Conservation (phyloP, 2,113 vertebrate species). For the Pseudopodoces humilis region DNA sequence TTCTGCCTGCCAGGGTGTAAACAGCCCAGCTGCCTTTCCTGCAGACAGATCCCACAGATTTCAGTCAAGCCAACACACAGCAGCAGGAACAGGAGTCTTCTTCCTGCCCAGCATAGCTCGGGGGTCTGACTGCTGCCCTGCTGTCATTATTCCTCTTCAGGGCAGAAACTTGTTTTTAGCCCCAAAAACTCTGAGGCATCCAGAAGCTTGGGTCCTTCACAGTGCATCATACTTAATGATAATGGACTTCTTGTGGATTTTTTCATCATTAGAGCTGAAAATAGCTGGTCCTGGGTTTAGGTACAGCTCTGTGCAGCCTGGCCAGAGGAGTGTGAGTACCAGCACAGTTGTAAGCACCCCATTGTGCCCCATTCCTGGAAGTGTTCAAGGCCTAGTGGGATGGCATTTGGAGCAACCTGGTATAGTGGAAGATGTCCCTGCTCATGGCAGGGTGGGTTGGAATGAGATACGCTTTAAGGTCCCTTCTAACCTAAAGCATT, state of each 20-base stretch:
- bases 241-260: background rate
- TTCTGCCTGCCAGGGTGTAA: conserved; percentile 54
- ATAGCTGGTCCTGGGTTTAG: background rate
- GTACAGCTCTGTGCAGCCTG: background rate
- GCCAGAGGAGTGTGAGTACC: background rate
- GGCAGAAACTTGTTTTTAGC: background rate
- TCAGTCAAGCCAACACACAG: background rate
- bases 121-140: rapidly evolving
- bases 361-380: background rate
- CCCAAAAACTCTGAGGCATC: background rate
- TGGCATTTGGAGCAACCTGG: background rate
- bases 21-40: conserved; percentile 9
- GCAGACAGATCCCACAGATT: background rate
- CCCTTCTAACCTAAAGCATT: background rate
- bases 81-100: background rate
- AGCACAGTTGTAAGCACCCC: background rate
- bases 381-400: background rate
- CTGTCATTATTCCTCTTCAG: background rate
- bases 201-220: background rate
- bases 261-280: background rate
- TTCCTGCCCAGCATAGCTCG: background rate
- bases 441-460: background rate
- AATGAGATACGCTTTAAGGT: background rate
- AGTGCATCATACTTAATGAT: background rate
- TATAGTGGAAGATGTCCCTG: background rate